A percentile compares a stretch with the other conserved stretches of the same genome.
phyloP scores from a whole-genome alignment of 2,888 invertebrate species.

The Drosophila koepferae region DNA sequence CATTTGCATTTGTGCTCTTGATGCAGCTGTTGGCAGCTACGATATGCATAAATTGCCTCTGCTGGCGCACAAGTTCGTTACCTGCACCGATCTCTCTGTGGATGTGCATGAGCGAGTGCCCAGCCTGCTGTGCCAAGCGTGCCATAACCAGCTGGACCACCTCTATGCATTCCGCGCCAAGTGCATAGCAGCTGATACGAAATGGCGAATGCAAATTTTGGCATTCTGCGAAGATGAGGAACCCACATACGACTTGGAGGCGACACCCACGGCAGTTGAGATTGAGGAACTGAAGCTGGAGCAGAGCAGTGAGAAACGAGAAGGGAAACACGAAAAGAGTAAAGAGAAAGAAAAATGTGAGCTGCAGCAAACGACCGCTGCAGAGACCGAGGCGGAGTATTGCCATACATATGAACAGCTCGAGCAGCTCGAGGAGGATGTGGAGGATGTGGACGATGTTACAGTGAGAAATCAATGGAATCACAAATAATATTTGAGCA shows the following conservation, averaged over 20 bases:
- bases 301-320: not conserved
- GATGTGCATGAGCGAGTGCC: conserved; percentile 40
- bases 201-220: conserved; percentile 48
- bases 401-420: not conserved
- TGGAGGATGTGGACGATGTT: not conserved
- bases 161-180: conserved; percentile 41
- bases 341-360: not conserved
- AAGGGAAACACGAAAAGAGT: not conserved
- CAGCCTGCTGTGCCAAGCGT: conserved; percentile 35
- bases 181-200: conserved; percentile 44
- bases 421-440: conserved; percentile 2
- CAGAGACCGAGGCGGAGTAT: not conserved
- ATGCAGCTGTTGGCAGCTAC: conserved; percentile 13
- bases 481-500: not conserved
- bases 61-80: conserved; percentile 61
- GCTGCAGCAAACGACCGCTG: not conserved
- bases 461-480: conserved; percentile 11
- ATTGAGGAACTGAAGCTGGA: conserved; percentile 3
- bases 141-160: conserved; percentile 30
- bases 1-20: conserved; percentile 29
- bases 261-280: not conserved
- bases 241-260: conserved; percentile 15
- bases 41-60: conserved; percentile 42
- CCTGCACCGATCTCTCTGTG: conserved; percentile 57
- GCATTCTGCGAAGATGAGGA: conserved; percentile 28